These are phyloP conservation scores for Coleophora flavipennella DNA, from an alignment of 2,888 invertebrate species.

Conservation along the genomic window DNA sequence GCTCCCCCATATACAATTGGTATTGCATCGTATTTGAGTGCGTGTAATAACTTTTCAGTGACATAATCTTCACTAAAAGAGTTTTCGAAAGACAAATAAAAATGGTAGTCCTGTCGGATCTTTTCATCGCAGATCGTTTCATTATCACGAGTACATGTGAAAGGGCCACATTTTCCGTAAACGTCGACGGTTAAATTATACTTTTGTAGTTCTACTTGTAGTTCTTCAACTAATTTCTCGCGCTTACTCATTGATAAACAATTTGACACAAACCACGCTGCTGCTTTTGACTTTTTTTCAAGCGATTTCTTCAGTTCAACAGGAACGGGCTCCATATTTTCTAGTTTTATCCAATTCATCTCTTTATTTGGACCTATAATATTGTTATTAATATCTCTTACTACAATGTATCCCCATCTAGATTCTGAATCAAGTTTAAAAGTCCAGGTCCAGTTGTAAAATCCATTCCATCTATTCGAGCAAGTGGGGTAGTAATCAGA, in stretches of 20 bases:
- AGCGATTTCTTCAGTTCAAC: constrained; percentile 21
- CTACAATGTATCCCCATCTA: constrained; percentile 31
- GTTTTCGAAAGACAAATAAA: constrained; percentile 43
- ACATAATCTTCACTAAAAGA: constrained; percentile 37
- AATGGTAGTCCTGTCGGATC: constrained; percentile 31
- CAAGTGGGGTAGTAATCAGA: constrained; percentile 34
- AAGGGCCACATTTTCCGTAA: constrained; percentile 31
- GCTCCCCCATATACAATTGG: constrained; percentile 77
- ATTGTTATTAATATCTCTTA: constrained; percentile 25
- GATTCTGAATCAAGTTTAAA: constrained; percentile 42
- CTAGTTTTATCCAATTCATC: constrained; percentile 31
- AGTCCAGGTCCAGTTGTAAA: constrained; percentile 53
- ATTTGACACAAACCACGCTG: constrained; percentile 35
- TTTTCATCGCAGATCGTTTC: constrained; percentile 20
- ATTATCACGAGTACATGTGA: constrained; percentile 20
- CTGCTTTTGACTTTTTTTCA: constrained; percentile 27
- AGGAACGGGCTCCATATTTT: constrained; percentile 31
- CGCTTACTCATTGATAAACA: constrained; percentile 23
- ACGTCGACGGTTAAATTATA: constrained; percentile 27
- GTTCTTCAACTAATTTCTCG: constrained; percentile 16
- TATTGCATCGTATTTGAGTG: constrained; percentile 67
- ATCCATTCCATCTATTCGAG: constrained; percentile 24
- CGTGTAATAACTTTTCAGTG: constrained; percentile 36
- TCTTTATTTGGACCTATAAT: constrained; percentile 30
- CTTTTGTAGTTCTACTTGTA: constrained; percentile 19